These are phyloP conservation scores for Chondrilla cf. caribensis DNA, from an alignment of 37 sponge, comb jelly and placozoan species.

Conservation along the genomic window DNA sequence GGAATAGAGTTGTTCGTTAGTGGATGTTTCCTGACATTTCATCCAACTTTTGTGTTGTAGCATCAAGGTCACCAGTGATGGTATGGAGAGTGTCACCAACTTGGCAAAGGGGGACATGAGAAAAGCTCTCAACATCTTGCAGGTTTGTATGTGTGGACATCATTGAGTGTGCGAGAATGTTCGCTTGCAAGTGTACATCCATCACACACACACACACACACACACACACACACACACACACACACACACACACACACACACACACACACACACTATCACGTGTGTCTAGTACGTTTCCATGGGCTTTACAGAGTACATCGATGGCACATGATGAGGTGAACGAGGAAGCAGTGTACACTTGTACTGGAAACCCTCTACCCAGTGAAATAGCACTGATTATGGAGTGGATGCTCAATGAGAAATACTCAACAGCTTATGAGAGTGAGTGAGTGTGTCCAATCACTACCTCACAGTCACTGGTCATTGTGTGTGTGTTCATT, in stretches of 20 bases:
- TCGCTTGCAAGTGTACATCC: too few species aligned
- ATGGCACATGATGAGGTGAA: conserved; percentile 83
- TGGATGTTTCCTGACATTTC: too few species aligned
- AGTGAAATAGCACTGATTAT: conserved; percentile 87
- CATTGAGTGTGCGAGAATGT: too few species aligned
- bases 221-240: too few species aligned
- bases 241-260: too few species aligned
- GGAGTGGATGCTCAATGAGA: conserved; percentile 92
- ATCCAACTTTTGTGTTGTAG: conserved; percentile 31
- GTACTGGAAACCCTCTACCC: conserved; percentile 94
- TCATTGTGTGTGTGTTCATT: too few species aligned
- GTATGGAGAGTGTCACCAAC: conserved; percentile 78
- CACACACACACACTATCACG: too few species aligned
- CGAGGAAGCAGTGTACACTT: conserved; percentile 78
- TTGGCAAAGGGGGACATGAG: conserved; percentile 96
- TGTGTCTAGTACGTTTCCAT: too few species aligned
- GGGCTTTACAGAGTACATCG: conserved; percentile 52
- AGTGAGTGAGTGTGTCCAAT: too few species aligned
- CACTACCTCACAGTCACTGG: too few species aligned
- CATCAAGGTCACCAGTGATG: conserved; percentile 68
- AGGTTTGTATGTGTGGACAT: conserved; percentile 65
- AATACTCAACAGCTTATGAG: conserved; percentile 72
- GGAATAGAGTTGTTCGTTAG: too few species aligned
- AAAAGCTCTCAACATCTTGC: conserved; percentile 90
- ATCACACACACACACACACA: too few species aligned